Evolutionary conservation across 2,113 vertebrate genomes (phyloP).

Genomic region (Pan paniscus): DNA sequence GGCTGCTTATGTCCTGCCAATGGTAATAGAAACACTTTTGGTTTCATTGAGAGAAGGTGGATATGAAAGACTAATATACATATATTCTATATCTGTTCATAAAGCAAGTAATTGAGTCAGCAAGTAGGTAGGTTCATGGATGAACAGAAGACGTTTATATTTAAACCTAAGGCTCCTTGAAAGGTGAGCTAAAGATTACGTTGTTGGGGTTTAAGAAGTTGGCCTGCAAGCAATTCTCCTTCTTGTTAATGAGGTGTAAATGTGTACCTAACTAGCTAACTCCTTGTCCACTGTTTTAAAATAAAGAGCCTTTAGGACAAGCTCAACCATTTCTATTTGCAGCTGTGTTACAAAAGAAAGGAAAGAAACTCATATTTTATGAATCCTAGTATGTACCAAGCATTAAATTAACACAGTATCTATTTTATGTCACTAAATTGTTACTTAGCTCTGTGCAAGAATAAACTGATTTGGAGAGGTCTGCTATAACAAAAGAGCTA

Average conservation of each 20-base stretch:
- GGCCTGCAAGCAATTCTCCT: slow-evolving; percentile 65
- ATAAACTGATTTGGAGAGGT: background rate
- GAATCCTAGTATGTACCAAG: background rate
- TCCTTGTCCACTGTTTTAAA: slow-evolving; percentile 57
- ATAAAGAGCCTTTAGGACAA: slow-evolving; percentile 34
- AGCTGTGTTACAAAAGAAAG: background rate
- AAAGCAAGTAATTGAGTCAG: slow-evolving; percentile 23
- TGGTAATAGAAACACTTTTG: background rate
- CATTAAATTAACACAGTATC: background rate
- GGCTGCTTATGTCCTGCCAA: background rate
- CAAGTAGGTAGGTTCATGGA: background rate
- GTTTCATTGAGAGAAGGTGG: background rate
- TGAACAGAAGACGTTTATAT: slow-evolving; percentile 4
- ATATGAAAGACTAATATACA: background rate
- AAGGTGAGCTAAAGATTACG: background rate
- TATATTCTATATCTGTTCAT: background rate
- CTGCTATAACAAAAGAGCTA: background rate
- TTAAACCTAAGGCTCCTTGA: slow-evolving; percentile 16
- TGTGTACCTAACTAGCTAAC: slow-evolving; percentile 45
- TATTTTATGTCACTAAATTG: background rate
- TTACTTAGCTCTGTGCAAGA: background rate
- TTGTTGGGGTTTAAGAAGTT: slow-evolving; percentile 49
- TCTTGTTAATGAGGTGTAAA: slow-evolving; percentile 73
- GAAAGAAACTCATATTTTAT: background rate
- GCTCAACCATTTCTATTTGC: background rate